A percentile compares a stretch with the other conserved stretches of the same genome.
Evolutionary conservation across 2,113 vertebrate genomes (phyloP).

Genomic region (Polypterus bichir): DNA sequence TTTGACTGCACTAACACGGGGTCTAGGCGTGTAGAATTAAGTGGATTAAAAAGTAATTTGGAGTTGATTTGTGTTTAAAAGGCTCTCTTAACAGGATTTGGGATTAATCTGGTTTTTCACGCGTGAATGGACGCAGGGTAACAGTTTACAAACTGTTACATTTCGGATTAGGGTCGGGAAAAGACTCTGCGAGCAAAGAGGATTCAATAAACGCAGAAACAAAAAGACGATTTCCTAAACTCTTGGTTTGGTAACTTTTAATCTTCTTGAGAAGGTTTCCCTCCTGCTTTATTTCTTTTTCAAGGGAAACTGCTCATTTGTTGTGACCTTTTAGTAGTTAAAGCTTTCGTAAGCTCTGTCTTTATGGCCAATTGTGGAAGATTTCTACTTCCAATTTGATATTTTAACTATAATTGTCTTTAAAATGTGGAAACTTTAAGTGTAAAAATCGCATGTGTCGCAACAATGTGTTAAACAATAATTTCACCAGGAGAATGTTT

Average conservation of each 20-base stretch:
- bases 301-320: conserved; percentile 18
- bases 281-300: background rate
- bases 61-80: conserved; percentile 81
- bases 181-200: conserved; percentile 25
- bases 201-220: conserved; percentile 51
- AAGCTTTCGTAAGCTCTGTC: too few species aligned
- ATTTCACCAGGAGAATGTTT: too few species aligned
- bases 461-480: too few species aligned
- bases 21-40: conserved; percentile 64
- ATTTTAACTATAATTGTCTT: too few species aligned
- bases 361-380: too few species aligned
- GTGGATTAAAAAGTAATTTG: conserved; percentile 76
- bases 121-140: conserved; percentile 66
- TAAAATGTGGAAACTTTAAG: too few species aligned
- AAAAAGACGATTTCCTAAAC: conserved; percentile 59
- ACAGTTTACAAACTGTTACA: conserved; percentile 50
- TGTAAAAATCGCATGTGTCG: too few species aligned
- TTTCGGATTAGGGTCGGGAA: conserved; percentile 35
- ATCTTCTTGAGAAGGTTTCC: conserved; percentile 26
- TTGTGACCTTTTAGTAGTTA: background rate
- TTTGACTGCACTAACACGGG: conserved; percentile 56
- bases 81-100: conserved; percentile 68
- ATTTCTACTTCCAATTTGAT: too few species aligned
- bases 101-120: conserved; percentile 65
- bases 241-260: conserved; percentile 27